Conservation (phyloP, 2,113 vertebrate species). For the Phylloscopus trochilus region DNA sequence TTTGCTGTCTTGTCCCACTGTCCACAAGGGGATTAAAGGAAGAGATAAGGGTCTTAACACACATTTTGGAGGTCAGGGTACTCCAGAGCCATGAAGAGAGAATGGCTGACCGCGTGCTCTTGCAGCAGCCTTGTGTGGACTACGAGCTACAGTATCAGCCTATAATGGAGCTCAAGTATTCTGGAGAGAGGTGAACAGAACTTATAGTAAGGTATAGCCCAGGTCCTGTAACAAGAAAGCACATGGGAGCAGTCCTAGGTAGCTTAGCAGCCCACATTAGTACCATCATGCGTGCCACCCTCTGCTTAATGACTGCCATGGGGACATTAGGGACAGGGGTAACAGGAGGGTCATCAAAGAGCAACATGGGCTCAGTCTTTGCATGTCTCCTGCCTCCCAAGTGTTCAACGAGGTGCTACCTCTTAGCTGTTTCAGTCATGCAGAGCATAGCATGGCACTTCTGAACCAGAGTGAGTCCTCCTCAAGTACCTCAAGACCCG, state of each 20-base stretch:
- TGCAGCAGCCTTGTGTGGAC: neutral
- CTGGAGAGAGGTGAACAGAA: neutral
- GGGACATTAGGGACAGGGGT: neutral
- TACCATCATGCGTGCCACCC: neutral
- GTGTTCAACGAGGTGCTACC: neutral
- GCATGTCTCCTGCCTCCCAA: neutral
- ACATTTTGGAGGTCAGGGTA: neutral
- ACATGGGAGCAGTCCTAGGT: neutral
- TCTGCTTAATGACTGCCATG: neutral
- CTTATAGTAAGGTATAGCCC: neutral
- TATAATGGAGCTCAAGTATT: neutral
- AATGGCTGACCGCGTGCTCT: neutral
- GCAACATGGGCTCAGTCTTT: neutral
- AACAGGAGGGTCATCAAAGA: neutral
- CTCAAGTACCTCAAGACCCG: neutral
- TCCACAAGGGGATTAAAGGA: neutral
- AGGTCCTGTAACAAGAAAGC: neutral
- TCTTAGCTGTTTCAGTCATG: neutral
- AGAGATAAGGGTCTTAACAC: neutral
- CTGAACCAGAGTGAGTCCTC: neutral
- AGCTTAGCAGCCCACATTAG: neutral
- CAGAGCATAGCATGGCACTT: fast-evolving
- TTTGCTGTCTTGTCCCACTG: neutral
- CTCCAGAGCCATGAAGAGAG: neutral
- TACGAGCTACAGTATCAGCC: neutral